Percentiles rank a stretch among this genome's conserved stretches.
Evolutionary conservation across 2,113 vertebrate species (phyloP).

Genomic region (Perca flavescens): DNA sequence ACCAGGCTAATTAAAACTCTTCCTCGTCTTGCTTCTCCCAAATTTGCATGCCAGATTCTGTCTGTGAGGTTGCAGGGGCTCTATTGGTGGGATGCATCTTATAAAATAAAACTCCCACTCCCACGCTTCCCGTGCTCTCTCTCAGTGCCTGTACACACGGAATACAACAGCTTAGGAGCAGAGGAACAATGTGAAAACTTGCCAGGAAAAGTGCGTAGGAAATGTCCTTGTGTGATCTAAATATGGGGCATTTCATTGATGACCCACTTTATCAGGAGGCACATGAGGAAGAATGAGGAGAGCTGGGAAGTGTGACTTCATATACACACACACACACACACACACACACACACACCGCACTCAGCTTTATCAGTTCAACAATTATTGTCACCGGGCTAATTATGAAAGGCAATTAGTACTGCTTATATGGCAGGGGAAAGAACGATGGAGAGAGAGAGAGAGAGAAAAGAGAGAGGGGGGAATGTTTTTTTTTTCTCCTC

Average conservation of each 20-base stretch:
- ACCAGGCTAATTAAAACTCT: conserved; percentile 83
- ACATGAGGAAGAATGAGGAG: conserved; percentile 57
- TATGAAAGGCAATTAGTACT: conserved; percentile 86
- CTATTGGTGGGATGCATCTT: conserved; percentile 49
- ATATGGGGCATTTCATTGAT: conserved; percentile 75
- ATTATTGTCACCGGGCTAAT: conserved; percentile 85
- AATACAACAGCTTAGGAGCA: not conserved
- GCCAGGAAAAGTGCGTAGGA: conserved; percentile 34
- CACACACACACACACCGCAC: conserved; percentile 16
- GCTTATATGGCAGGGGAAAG: conserved; percentile 70
- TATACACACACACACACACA: not conserved
- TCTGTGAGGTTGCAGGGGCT: conserved; percentile 60
- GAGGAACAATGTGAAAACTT: conserved; percentile 45
- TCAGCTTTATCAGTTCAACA: conserved; percentile 75
- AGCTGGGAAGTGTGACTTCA: conserved; percentile 51
- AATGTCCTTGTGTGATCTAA: conserved; percentile 62
- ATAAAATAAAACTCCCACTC: conserved; percentile 20
- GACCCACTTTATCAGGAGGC: conserved; percentile 81
- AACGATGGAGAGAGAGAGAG: conserved; percentile 44
- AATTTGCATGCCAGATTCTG: conserved; percentile 73
- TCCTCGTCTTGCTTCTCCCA: conserved; percentile 73
- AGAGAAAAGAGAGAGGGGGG: conserved; percentile 23
- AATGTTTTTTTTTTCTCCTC: conserved; percentile 48
- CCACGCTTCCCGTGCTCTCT: not conserved
- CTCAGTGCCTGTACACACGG: not conserved